Percentiles rank a stretch among this genome's conserved stretches.
phyloP scores from a whole-genome alignment of 2,797 vertebrate species.

The Sternotherus odoratus region DNA sequence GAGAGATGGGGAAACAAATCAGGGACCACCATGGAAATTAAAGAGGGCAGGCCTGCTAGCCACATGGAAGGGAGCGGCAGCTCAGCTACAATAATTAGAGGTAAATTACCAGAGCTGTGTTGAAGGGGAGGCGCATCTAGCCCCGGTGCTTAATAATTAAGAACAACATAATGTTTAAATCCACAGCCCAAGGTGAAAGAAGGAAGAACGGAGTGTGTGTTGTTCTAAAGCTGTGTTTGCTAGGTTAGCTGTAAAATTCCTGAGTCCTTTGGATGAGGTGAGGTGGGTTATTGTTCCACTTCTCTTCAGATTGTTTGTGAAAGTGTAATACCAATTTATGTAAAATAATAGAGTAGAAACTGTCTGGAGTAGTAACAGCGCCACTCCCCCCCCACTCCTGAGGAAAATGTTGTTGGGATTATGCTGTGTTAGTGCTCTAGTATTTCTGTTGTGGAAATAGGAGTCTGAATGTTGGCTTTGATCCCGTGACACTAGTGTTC shows the following conservation, averaged over 20 bases:
- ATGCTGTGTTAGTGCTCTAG: neutral
- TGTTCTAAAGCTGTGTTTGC: neutral
- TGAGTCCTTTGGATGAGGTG: neutral
- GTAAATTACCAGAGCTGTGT: neutral
- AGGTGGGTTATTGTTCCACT: neutral
- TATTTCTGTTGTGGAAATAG: fast-evolving
- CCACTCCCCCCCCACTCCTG: neutral
- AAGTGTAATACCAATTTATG: neutral
- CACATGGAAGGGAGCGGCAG: fast-evolving
- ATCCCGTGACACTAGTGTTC: neutral
- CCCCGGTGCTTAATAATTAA: neutral
- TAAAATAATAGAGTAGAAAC: neutral
- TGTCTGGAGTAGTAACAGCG: neutral
- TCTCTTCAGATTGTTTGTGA: neutral
- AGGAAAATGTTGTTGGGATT: neutral
- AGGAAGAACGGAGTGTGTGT: neutral
- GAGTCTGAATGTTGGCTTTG: neutral
- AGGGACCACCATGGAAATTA: neutral
- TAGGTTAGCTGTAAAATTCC: neutral
- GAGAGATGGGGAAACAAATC: neutral
- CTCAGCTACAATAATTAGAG: neutral
- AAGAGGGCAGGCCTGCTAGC: neutral
- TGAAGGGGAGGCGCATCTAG: neutral
- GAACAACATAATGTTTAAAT: neutral
- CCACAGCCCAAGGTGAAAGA: neutral